Conservation (phyloP, 2,888 invertebrate species). For the Petrolisthes manimaculis region DNA sequence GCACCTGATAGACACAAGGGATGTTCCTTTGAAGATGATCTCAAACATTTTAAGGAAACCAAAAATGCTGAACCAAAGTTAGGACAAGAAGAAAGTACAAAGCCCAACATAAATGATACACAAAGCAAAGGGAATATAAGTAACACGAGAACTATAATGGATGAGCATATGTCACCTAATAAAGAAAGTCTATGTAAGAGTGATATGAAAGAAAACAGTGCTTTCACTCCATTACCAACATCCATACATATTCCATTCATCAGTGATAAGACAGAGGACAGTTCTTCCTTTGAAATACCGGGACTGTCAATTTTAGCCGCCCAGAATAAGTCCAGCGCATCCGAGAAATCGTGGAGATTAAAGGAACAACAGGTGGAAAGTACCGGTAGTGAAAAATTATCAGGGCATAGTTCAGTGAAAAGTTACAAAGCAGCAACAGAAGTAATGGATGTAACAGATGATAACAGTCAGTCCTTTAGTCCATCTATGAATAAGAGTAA, state of each 20-base stretch:
- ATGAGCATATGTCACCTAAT: not conserved
- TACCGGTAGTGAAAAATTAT: no score
- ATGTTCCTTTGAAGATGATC: no score
- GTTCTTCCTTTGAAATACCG: slow-evolving; percentile 1
- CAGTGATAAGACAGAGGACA: not conserved
- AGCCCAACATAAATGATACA: no score
- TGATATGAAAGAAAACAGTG: not conserved
- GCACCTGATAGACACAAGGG: no score
- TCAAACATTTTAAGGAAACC: no score
- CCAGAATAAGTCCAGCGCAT: not conserved
- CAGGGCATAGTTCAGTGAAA: no score
- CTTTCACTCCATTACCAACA: not conserved
- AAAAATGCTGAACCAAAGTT: no score
- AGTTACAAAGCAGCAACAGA: not conserved
- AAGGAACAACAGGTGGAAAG: no score
- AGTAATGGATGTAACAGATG: not conserved
- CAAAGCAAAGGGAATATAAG: not conserved
- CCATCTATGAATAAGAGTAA: no score
- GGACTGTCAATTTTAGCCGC: slow-evolving; percentile 15
- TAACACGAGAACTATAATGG: not conserved
- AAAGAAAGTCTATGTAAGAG: not conserved
- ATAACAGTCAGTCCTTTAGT: not conserved
- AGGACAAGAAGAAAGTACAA: no score
- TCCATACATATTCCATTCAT: slow-evolving; percentile 9
- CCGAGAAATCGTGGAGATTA: no score